Base-by-base conservation (phyloP, 2,113 vertebrate species). In the Megalops atlanticus region DNA sequence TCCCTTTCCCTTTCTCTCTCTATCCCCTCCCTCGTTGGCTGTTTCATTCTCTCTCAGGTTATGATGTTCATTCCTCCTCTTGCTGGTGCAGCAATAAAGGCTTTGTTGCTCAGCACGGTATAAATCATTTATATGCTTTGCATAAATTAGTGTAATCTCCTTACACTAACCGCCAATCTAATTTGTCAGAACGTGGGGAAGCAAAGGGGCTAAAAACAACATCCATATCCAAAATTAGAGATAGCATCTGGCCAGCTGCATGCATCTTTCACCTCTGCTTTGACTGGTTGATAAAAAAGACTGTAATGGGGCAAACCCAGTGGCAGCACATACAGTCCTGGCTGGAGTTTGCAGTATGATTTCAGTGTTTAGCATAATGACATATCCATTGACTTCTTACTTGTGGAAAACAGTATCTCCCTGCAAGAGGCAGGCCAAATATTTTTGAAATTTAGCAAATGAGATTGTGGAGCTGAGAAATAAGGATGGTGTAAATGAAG, bases 111-210 rank as follows among this genome's bases (percentile, higher is more conserved):
- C 85, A 87, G 82, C 41, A 86, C 88, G 86, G 85, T 91, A 90
- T 94, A 92, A 92, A 92, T 92, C 89, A 93, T 92, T 89, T 92
- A 93, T 86, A 90, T 88, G 91, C 89, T 93, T 92, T 91, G 89
- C 91, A 92, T 92, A 91, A 86, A 92, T 93, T 90, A 92, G 91
- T 89, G 88, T 89, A 89, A 93, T 92, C 89, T 92, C 81, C 87
- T 90, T 88, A 81, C 88, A 89, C 89, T 87, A 89, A 84, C 83
- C 38, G 80, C 78, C 83, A 77, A 86, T 90, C 87, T 82, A 87
- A 92, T 88, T 89, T 84, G 72, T 86, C 79, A 85, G 81, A 76
- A 83, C 83, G 74, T 52, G 70, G 68, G 80, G 79, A 76, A 82
- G 45, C 52, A 58, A 49, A 54, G 38, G 39, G 36, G 39, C 76